These are phyloP conservation scores for Numida meleagris DNA, from an alignment of 2,113 vertebrate genomes.

Conservation along the genomic window DNA sequence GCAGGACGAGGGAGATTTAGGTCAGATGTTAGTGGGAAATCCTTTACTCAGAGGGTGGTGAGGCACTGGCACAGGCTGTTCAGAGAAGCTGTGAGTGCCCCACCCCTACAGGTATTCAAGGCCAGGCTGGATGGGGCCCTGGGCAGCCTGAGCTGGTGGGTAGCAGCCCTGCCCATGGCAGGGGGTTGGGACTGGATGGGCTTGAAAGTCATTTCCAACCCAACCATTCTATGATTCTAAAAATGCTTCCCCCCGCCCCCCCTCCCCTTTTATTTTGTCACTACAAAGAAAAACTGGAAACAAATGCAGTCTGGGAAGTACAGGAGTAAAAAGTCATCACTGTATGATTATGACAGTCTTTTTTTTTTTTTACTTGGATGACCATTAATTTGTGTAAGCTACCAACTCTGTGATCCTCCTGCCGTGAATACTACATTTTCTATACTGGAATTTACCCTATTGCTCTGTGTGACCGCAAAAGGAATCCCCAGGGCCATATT, in stretches of 20 bases:
- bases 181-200: no score
- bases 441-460: conserved; percentile 19
- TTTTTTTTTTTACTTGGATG: background rate
- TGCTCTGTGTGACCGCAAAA: conserved; percentile 15
- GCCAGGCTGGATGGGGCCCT: no score
- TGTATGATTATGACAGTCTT: background rate
- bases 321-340: background rate
- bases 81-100: no score
- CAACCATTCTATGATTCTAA: background rate
- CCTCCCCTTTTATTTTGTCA: background rate
- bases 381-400: conserved; percentile 5
- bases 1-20: no score
- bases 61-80: no score
- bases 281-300: background rate
- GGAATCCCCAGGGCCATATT: conserved; percentile 46
- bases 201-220: no score
- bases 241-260: background rate
- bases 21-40: no score
- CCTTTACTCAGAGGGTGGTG: no score
- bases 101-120: no score
- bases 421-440: background rate
- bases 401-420: background rate
- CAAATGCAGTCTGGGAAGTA: background rate
- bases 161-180: no score
- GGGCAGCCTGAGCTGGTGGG: no score